These are phyloP conservation scores for Hetaerina titia DNA, from an alignment of 2,888 invertebrate species.

Conservation along the genomic window DNA sequence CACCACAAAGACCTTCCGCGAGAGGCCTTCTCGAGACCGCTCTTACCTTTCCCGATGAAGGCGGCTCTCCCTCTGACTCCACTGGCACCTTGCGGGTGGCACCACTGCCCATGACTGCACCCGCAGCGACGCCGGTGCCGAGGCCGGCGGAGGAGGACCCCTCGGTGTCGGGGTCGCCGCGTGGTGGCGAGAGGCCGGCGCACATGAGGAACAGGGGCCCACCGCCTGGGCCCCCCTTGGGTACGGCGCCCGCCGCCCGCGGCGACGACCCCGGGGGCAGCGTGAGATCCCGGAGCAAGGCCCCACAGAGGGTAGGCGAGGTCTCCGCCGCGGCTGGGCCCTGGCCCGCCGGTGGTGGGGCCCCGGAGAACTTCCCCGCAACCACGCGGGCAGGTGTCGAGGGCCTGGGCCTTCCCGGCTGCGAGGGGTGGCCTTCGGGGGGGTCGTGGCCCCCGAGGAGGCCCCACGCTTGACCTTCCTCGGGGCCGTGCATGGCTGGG, in stretches of 20 bases:
- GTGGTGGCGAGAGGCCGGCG: background rate
- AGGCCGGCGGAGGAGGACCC: background rate
- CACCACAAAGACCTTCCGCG: too few species aligned
- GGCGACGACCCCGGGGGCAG: background rate
- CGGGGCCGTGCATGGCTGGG: background rate
- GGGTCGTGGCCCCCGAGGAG: background rate
- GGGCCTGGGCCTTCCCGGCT: background rate
- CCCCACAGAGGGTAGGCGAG: background rate
- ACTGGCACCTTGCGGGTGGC: constrained; percentile 36
- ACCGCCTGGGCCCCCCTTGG: background rate
- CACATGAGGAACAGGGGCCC: background rate
- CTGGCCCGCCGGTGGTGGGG: background rate
- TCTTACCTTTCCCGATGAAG: constrained; percentile 32
- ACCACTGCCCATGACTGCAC: background rate
- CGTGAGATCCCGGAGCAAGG: background rate
- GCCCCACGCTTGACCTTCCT: background rate
- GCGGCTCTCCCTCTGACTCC: background rate
- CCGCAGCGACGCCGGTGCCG: background rate
- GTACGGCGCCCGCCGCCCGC: background rate
- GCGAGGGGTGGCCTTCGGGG: background rate
- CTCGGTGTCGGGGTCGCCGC: background rate
- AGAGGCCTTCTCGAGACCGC: too few species aligned
- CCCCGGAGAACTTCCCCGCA: constrained; percentile 13
- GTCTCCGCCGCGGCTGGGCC: background rate
- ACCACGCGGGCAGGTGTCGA: constrained; percentile 25